These are phyloP conservation scores for Maniola jurtina DNA, from an alignment of 1,140 invertebrate genomes.

Conservation along the genomic window DNA sequence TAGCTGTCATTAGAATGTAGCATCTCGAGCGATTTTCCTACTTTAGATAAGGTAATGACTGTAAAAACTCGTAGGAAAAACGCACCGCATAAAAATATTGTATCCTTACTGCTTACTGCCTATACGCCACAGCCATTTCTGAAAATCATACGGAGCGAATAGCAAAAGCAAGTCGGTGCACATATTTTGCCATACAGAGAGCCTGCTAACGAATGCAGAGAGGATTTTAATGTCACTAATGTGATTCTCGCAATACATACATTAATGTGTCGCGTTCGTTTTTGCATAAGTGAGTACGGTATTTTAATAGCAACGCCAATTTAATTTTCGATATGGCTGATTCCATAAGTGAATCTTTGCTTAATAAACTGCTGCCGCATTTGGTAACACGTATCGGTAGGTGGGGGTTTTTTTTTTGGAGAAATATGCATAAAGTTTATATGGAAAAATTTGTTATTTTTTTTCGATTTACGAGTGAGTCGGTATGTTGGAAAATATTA, in stretches of 20 bases:
- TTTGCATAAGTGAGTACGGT: constrained; percentile 51
- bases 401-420: not conserved
- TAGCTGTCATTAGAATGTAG: constrained; percentile 73
- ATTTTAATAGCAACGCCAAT: constrained; percentile 42
- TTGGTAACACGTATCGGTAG: constrained; percentile 6
- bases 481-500: no score
- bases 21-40: constrained; percentile 76
- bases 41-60: constrained; percentile 69
- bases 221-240: constrained; percentile 75
- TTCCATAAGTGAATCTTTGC: constrained; percentile 22
- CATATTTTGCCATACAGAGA: constrained; percentile 76
- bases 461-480: no score
- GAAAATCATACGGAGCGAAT: constrained; percentile 76
- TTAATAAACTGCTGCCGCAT: constrained; percentile 6
- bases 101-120: constrained; percentile 58
- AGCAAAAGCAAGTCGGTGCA: constrained; percentile 61
- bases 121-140: constrained; percentile 72
- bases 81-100: constrained; percentile 76
- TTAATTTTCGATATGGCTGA: constrained; percentile 30
- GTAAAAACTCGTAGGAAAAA: constrained; percentile 74
- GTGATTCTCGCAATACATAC: constrained; percentile 69
- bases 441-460: not conserved
- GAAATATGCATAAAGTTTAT: not conserved
- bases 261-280: constrained; percentile 61
- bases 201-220: constrained; percentile 69